Evolutionary conservation across 2,113 vertebrate genomes (phyloP), one percentile per base, ranked within the genome.

Genomic region (Phyllostomus hastatus): DNA sequence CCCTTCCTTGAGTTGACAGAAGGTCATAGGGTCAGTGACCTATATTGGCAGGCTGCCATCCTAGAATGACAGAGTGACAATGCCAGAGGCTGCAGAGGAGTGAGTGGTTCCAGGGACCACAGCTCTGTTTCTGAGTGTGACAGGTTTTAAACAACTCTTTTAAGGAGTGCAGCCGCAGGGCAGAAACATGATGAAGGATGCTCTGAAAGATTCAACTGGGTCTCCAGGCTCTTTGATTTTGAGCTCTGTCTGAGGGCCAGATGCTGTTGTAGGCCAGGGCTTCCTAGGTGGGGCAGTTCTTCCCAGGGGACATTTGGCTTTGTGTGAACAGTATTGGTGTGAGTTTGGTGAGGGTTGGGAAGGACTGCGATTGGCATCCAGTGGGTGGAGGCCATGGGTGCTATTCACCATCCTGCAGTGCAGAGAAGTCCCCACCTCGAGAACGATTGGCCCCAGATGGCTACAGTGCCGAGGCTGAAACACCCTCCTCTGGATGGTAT

Each of bases 361-460:
- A 1, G 33, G 35, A 28, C 15, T 73, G 17, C 14, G 33, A 0
- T 75, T 80, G 33, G 11, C 11, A 28, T 48, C 28, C 3, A 24
- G n/a, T 20, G 38, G 41, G 50, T 19, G 33, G 24, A 66, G 22
- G 38, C 24, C 4, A 2, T 41, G 73, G 35, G 5, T 31, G 3
- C 57, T 26, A 11, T n/a, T 84, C 19, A 52, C n/a, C 43, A 2
- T 31, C 26, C 43, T 5, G 22, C 4, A 7, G 22, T 14, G 50
- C 9, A 35, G 46, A 48, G 33, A 22, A 1, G 4, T 64, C 57
- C 48, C 57, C 16, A 7, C 35, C 7, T 12, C 17, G 15, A 48
- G 48, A 28, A 0, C 28, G 26, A 33, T 1, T 0, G 38, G n/a
- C 31, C 8, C 28, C 12, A 0, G 43, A 48, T 16, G 8, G n/a